Conservation (phyloP, 2,888 invertebrate genomes). For the Agrotis puta region DNA sequence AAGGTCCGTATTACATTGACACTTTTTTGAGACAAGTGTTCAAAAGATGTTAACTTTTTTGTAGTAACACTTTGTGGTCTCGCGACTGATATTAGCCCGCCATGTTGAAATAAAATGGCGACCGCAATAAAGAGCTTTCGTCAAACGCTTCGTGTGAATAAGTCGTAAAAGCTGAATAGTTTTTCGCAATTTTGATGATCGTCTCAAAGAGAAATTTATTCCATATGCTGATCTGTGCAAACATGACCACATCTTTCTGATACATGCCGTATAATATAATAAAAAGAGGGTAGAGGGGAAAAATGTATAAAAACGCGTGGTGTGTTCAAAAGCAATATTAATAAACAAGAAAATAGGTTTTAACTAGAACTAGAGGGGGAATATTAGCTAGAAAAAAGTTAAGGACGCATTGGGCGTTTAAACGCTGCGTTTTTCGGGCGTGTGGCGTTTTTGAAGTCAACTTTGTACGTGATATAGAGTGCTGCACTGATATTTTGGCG, state of each 20-base stretch:
- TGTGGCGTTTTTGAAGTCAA: not conserved
- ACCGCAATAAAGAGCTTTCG: no score
- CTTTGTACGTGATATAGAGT: not conserved
- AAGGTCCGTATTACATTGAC: no score
- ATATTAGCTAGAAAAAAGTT: conserved; percentile 36
- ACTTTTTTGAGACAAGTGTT: no score
- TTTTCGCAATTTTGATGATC: no score
- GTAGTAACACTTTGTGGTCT: no score
- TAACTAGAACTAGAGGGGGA: conserved; percentile 36
- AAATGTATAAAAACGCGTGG: conserved; percentile 38
- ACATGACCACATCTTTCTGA: not conserved
- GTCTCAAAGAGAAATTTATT: no score
- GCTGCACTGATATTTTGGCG: not conserved
- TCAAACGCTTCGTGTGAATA: no score
- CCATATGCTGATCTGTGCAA: no score
- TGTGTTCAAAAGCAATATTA: conserved; percentile 33
- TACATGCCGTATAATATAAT: not conserved
- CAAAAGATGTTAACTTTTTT: no score
- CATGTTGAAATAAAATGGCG: no score
- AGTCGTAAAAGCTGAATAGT: no score
- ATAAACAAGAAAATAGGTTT: conserved; percentile 28
- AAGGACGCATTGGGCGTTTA: conserved; percentile 7
- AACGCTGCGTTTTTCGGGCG: conserved; percentile 32
- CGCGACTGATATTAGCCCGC: no score
- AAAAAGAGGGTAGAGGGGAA: conserved; percentile 1